Evolutionary conservation across 2,888 invertebrate genomes (phyloP).

Genomic region (Drosophila quinaria): DNA sequence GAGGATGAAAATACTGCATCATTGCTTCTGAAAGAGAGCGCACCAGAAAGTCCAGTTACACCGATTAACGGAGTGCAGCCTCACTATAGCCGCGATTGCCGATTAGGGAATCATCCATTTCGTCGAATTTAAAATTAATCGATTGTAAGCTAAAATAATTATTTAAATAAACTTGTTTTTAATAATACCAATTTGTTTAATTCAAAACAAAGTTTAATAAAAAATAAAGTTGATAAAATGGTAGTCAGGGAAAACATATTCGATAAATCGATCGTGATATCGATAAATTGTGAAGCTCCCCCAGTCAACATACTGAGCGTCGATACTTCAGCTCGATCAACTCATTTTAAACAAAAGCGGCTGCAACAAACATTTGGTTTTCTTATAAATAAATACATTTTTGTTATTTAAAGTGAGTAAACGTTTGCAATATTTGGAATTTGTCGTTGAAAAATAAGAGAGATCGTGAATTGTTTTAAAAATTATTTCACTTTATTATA

Average conservation of each 20-base stretch:
- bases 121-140: constrained; percentile 31
- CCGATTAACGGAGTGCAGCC: constrained; percentile 19
- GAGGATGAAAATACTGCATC: not conserved
- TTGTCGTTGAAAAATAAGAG: constrained; percentile 3
- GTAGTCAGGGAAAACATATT: too few relatives aligned
- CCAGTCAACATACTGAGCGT: constrained; percentile 43
- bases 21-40: not conserved
- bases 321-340: constrained; percentile 39
- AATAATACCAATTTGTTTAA: not conserved
- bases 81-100: constrained; percentile 16
- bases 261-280: too few relatives aligned
- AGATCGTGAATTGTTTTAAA: not conserved
- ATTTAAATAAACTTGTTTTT: not conserved
- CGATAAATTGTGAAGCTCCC: constrained; percentile 2
- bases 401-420: constrained; percentile 35
- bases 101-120: constrained; percentile 31
- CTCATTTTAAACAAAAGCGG: constrained; percentile 38
- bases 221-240: too few relatives aligned
- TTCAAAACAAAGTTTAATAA: not conserved
- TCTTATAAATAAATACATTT: not conserved
- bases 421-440: not conserved
- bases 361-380: not conserved
- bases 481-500: constrained; percentile 1
- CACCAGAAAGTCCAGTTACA: constrained; percentile 14
- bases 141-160: not conserved